Evolutionary conservation across 2,888 invertebrate species (phyloP).

Genomic region (Carcina quercana): DNA sequence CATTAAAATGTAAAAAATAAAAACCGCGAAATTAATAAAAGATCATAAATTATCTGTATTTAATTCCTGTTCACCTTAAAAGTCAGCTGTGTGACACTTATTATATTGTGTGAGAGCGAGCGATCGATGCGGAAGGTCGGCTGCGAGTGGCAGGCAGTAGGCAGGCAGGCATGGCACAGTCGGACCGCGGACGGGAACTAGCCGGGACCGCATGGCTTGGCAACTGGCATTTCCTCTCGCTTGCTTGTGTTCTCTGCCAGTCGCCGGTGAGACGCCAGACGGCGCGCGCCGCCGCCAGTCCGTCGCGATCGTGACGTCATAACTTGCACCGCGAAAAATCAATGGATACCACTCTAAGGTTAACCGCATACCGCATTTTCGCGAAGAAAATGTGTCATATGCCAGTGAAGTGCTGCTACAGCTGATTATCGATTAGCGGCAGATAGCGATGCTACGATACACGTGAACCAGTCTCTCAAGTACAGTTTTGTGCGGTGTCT

Average conservation of each 20-base stretch:
- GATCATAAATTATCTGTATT: too few relatives aligned
- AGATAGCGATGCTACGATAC: slow-evolving; percentile 18
- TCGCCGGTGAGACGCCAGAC: slow-evolving; percentile 62
- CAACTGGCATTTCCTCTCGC: slow-evolving; percentile 59
- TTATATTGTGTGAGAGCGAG: too few relatives aligned
- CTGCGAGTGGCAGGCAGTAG: slow-evolving; percentile 30
- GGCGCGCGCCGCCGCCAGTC: slow-evolving; percentile 59
- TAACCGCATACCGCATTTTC: slow-evolving; percentile 72
- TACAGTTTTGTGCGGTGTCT: slow-evolving; percentile 59
- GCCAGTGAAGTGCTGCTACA: slow-evolving; percentile 56
- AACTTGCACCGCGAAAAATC: slow-evolving; percentile 65
- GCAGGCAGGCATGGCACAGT: too few relatives aligned
- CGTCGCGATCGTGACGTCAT: slow-evolving; percentile 61
- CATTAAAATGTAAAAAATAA: too few relatives aligned
- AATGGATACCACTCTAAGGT: slow-evolving; percentile 63
- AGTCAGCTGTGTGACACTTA: slow-evolving; percentile 41
- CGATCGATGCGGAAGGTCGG: slow-evolving; percentile 59
- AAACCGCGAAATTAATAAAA: too few relatives aligned
- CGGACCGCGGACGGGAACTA: too few relatives aligned
- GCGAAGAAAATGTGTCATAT: slow-evolving; percentile 61
- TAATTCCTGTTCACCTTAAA: background rate
- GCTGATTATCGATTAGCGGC: slow-evolving; percentile 29
- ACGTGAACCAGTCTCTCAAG: slow-evolving; percentile 60
- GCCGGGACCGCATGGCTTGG: slow-evolving; percentile 61
- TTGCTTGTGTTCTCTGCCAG: slow-evolving; percentile 41